Conservation (phyloP, 1,140 invertebrate species). For the Stegodyphus dumicola region DNA sequence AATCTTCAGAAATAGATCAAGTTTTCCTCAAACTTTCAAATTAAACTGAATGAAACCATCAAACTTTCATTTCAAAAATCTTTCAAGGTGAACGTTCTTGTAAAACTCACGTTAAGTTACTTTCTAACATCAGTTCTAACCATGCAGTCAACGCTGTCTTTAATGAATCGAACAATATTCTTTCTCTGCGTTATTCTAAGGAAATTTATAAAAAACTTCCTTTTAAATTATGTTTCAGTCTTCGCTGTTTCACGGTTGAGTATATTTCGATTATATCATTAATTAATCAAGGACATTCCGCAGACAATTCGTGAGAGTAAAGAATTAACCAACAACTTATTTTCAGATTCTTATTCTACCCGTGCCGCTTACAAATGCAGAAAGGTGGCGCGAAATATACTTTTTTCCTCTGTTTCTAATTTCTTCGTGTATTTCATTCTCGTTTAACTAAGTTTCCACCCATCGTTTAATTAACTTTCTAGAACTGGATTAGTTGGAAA, state of each 20-base stretch:
- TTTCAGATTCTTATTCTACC: slow-evolving; percentile 1
- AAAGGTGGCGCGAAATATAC: slow-evolving; percentile 5
- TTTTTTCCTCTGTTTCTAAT: slow-evolving; percentile 17
- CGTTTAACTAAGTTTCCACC: slow-evolving; percentile 39
- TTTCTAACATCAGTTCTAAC: too few relatives aligned
- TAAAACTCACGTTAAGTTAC: too few relatives aligned
- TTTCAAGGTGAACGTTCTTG: too few relatives aligned
- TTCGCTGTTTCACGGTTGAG: slow-evolving; percentile 11
- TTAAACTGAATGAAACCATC: too few relatives aligned
- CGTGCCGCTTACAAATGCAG: neutral
- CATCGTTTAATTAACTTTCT: slow-evolving; percentile 50
- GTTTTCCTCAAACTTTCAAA: too few relatives aligned
- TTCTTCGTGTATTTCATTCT: slow-evolving; percentile 12
- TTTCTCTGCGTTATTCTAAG: too few relatives aligned
- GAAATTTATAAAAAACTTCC: too few relatives aligned
- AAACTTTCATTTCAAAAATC: too few relatives aligned
- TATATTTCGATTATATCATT: slow-evolving; percentile 51
- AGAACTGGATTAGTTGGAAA: slow-evolving; percentile 29
- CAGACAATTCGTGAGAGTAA: slow-evolving; percentile 45
- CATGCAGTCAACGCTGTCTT: too few relatives aligned
- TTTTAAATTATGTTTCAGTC: too few relatives aligned
- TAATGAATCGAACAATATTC: too few relatives aligned
- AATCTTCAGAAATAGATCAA: too few relatives aligned
- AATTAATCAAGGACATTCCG: slow-evolving; percentile 37
- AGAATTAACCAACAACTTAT: slow-evolving; percentile 54